Conservation (phyloP, 2,888 invertebrate genomes). For the Drosophila phalerata region DNA sequence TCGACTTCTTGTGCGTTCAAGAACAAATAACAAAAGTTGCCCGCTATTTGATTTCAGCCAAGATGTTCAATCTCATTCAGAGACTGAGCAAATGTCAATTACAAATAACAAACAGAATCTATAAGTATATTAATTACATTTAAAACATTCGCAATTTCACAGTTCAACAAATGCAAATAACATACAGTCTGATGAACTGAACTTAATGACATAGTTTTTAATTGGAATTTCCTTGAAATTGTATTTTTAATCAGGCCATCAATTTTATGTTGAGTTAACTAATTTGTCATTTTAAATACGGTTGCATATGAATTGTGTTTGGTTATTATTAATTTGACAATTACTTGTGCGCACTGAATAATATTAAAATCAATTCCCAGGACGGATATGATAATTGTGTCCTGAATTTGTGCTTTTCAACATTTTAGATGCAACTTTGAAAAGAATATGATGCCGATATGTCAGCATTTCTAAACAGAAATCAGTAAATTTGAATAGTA, state of each 20-base stretch:
- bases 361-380: neutral
- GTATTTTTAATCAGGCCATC: conserved; percentile 14
- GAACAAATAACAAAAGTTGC: conserved; percentile 18
- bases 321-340: conserved; percentile 14
- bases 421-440: neutral
- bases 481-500: too few species aligned
- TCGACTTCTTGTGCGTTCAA: conserved; percentile 1
- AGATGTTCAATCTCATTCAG: neutral
- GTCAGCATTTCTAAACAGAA: too few species aligned
- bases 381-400: neutral
- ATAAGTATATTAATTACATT: conserved; percentile 31
- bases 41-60: conserved; percentile 1
- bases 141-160: conserved; percentile 37
- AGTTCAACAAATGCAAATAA: conserved; percentile 26
- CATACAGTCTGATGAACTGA: conserved; percentile 35
- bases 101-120: conserved; percentile 49
- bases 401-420: neutral
- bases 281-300: neutral
- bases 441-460: too few species aligned
- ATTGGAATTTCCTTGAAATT: conserved; percentile 21
- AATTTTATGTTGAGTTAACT: conserved; percentile 3
- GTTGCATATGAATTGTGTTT: conserved; percentile 10
- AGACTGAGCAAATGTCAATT: conserved; percentile 10
- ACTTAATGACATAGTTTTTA: conserved; percentile 13
- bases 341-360: conserved; percentile 1